These are phyloP conservation scores for Acleris emargana DNA, from an alignment of 2,888 invertebrate species.

Conservation along the genomic window DNA sequence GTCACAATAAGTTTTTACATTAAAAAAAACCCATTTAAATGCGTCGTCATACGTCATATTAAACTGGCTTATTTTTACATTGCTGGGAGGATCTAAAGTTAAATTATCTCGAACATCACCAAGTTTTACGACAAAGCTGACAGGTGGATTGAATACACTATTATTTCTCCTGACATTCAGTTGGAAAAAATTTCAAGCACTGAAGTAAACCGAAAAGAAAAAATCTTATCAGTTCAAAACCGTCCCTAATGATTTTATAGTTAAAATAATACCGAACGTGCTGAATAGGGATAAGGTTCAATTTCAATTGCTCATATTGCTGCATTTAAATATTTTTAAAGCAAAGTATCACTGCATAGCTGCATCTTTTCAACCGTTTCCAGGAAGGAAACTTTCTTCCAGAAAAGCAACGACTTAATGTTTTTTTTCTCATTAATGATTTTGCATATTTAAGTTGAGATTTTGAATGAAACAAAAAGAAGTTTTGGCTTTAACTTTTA, in stretches of 20 bases:
- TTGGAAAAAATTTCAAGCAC: conserved; percentile 68
- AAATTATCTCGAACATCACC: conserved; percentile 7
- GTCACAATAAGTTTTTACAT: too few relatives aligned
- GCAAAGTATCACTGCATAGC: conserved; percentile 48
- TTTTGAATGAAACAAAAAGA: conserved; percentile 17
- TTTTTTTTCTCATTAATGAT: conserved; percentile 60
- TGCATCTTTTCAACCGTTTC: conserved; percentile 61
- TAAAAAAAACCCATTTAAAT: too few relatives aligned
- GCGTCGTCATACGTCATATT: too few relatives aligned
- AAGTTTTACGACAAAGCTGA: conserved; percentile 41
- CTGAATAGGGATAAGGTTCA: conserved; percentile 39
- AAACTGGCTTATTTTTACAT: too few relatives aligned
- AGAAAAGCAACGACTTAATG: conserved; percentile 48
- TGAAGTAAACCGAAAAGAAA: conserved; percentile 63
- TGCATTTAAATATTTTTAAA: conserved; percentile 33
- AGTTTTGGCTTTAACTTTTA: conserved; percentile 1
- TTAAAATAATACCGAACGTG: conserved; percentile 45
- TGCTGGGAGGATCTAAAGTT: conserved; percentile 4
- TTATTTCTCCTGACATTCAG: conserved; percentile 63
- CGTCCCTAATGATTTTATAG: conserved; percentile 26
- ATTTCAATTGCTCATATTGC: conserved; percentile 43
- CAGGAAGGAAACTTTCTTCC: conserved; percentile 56
- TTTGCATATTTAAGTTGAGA: conserved; percentile 50
- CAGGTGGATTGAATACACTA: conserved; percentile 53
- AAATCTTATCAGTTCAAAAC: conserved; percentile 46